Percentiles rank a stretch among this genome's conserved stretches.
Evolutionary conservation across 2,797 vertebrate species (phyloP).

Genomic region (Pseudochirops corinnae): DNA sequence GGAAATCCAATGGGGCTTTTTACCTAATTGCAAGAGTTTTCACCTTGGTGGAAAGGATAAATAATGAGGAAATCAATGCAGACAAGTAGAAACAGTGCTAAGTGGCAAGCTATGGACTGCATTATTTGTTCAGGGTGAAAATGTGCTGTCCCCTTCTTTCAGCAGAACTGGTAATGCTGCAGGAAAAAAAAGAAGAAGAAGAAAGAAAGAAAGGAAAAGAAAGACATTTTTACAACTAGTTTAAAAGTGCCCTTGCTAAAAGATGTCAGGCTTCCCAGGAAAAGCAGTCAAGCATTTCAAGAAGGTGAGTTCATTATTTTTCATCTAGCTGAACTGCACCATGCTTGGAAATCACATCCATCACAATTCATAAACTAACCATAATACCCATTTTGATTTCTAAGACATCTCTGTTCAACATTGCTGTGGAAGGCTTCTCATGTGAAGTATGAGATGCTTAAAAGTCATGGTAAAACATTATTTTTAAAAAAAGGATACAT

Average conservation of each 20-base stretch:
- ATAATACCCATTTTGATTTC: conserved; percentile 55
- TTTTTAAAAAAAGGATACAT: neutral
- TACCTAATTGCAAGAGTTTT: conserved; percentile 43
- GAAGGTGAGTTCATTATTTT: conserved; percentile 32
- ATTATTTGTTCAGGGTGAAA: conserved; percentile 41
- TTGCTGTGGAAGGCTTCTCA: conserved; percentile 3
- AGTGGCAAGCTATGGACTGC: conserved; percentile 1
- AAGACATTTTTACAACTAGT: neutral
- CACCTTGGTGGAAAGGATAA: conserved; percentile 40
- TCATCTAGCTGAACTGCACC: conserved; percentile 1
- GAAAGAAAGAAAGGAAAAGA: neutral
- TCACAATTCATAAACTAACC: conserved; percentile 55
- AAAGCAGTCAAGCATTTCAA: conserved; percentile 57
- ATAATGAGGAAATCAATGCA: conserved; percentile 47
- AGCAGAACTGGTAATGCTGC: neutral
- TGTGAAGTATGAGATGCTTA: conserved; percentile 31
- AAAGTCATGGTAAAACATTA: conserved; percentile 25
- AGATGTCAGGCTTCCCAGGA: neutral
- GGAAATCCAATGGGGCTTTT: neutral
- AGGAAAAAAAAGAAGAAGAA: neutral
- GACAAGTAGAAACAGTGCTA: neutral
- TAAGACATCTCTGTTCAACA: neutral
- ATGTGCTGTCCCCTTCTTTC: conserved; percentile 17
- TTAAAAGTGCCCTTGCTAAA: conserved; percentile 29
- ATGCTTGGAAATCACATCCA: conserved; percentile 15